A percentile compares a stretch with the other conserved stretches of the same genome.
Evolutionary conservation across 2,113 vertebrate genomes (phyloP).

Genomic region (Albula goreensis): DNA sequence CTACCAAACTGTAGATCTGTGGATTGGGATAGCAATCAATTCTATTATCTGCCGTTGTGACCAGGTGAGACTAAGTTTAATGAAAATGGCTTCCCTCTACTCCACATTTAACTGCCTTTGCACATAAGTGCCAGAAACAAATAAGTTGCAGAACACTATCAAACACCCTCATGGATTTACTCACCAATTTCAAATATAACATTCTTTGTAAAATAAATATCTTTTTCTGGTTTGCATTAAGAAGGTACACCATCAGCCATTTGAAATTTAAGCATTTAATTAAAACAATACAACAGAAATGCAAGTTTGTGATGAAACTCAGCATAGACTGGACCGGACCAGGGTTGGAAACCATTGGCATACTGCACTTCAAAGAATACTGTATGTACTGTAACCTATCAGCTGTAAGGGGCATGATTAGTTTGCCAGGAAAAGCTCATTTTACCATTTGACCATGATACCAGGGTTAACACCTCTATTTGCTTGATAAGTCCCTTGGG

Average conservation of each 20-base stretch:
- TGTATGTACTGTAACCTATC: too few species aligned
- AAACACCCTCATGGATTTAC: background rate
- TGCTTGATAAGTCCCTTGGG: background rate
- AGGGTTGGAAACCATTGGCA: too few species aligned
- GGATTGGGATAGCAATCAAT: background rate
- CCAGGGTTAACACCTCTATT: background rate
- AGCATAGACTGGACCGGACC: too few species aligned
- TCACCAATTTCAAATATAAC: background rate
- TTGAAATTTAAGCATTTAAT: too few species aligned
- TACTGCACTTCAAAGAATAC: too few species aligned
- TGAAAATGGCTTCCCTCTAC: background rate
- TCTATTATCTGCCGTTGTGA: background rate
- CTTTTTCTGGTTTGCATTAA: too few species aligned
- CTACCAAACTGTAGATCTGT: background rate
- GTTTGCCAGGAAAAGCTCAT: background rate
- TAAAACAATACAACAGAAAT: too few species aligned
- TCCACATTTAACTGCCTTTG: background rate
- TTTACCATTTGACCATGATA: background rate
- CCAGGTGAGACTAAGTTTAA: background rate
- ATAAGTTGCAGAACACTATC: background rate
- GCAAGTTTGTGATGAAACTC: too few species aligned
- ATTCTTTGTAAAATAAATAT: too few species aligned
- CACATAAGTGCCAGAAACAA: background rate
- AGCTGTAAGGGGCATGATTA: background rate
- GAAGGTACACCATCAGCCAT: too few species aligned